Conservation (phyloP, 2,888 invertebrate species). For the Frankliniella intonsa region DNA sequence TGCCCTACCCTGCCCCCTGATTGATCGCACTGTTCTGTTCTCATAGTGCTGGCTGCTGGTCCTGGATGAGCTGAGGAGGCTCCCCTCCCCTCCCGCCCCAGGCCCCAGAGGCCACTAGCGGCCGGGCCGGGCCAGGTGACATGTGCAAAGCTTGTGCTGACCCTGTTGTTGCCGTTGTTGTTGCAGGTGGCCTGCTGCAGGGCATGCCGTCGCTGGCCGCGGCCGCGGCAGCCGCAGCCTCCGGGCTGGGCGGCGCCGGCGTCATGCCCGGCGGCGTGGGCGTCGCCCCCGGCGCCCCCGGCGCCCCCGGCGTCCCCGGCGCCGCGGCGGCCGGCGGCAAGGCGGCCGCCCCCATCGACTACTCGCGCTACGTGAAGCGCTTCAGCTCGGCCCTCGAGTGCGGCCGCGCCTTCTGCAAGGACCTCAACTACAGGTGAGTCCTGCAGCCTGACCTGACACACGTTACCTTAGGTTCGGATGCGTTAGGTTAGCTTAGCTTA, state of each 20-base stretch:
- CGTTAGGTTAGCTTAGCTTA: too few relatives aligned
- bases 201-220: background rate
- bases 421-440: conserved; percentile 66
- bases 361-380: conserved; percentile 83
- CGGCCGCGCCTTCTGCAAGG: conserved; percentile 78
- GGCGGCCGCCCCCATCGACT: conserved; percentile 59
- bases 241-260: conserved; percentile 1
- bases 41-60: background rate
- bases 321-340: conserved; percentile 44
- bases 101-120: too few relatives aligned
- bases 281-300: background rate
- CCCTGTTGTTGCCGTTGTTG: background rate
- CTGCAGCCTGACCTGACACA: too few relatives aligned
- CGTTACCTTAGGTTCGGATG: too few relatives aligned
- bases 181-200: conserved; percentile 14
- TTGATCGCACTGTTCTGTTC: conserved; percentile 6
- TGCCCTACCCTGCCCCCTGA: too few relatives aligned
- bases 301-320: background rate
- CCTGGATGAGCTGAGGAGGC: too few relatives aligned
- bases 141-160: background rate
- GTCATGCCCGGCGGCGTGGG: background rate
- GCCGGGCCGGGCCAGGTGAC: too few relatives aligned
- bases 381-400: conserved; percentile 78
- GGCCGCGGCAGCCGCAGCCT: background rate
- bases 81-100: too few relatives aligned